A percentile compares a stretch with the other conserved stretches of the same genome.
These are phyloP conservation scores for Coptodon bakossiorum DNA, from an alignment of 2,113 vertebrate genomes.

Conservation along the genomic window DNA sequence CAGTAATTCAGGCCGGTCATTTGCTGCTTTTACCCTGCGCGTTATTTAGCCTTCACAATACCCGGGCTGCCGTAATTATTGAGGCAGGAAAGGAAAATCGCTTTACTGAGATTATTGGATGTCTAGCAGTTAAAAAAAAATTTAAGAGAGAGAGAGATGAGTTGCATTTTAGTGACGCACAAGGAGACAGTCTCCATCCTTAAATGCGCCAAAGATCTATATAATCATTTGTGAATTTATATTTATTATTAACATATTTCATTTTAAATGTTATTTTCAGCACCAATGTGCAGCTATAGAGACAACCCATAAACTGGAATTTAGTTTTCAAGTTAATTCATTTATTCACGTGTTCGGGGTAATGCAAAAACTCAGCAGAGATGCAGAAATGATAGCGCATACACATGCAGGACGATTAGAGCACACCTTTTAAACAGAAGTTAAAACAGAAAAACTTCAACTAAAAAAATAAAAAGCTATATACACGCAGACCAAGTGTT, in stretches of 20 bases:
- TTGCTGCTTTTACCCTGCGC: background rate
- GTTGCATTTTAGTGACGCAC: background rate
- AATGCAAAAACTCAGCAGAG: background rate
- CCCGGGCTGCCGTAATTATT: background rate
- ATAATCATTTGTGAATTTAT: background rate
- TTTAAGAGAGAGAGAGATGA: background rate
- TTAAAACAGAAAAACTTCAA: background rate
- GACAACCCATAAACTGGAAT: background rate
- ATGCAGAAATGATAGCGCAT: background rate
- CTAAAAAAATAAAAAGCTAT: background rate
- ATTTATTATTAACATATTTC: background rate
- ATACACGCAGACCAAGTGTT: background rate
- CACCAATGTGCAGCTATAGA: background rate
- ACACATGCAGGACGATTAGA: background rate
- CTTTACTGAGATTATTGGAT: background rate
- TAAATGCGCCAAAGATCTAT: background rate
- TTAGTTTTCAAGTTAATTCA: background rate
- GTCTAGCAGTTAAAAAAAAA: background rate
- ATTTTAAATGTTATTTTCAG: background rate
- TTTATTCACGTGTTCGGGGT: background rate
- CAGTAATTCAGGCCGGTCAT: background rate
- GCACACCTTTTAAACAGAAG: background rate
- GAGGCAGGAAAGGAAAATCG: background rate
- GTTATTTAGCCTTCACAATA: background rate
- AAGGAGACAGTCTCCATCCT: background rate